These are phyloP conservation scores for Amiota minor DNA, from an alignment of 2,888 invertebrate species.

Conservation along the genomic window DNA sequence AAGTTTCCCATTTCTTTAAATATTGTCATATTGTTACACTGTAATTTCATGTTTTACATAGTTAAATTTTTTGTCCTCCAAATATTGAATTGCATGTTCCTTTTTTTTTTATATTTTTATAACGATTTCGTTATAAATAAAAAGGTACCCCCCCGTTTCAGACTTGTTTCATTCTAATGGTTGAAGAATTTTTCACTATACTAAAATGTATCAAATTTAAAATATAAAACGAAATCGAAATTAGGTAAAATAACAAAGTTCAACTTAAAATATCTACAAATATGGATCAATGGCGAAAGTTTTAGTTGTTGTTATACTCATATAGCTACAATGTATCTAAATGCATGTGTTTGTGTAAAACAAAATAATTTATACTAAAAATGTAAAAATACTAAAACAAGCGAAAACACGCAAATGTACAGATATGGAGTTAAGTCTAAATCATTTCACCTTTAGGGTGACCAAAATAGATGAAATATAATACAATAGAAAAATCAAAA, in stretches of 20 bases:
- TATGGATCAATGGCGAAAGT: conserved; percentile 6
- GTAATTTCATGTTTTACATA: no score
- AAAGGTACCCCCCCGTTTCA: no score
- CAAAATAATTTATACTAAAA: conserved; percentile 1
- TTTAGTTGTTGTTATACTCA: not conserved
- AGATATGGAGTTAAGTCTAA: no score
- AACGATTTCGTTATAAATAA: no score
- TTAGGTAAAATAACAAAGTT: conserved; percentile 4
- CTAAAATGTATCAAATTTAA: not conserved
- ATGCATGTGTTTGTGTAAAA: not conserved
- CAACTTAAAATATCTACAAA: conserved; percentile 14
- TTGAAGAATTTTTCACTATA: not conserved
- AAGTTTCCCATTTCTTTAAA: no score
- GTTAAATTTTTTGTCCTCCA: no score
- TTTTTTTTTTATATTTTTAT: no score
- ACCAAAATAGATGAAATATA: conserved; percentile 10
- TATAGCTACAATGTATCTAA: no score
- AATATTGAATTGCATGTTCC: no score
- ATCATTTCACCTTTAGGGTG: conserved; percentile 20
- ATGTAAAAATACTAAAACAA: not conserved
- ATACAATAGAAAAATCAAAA: conserved; percentile 15
- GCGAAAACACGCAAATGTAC: not conserved
- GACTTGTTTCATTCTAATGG: no score
- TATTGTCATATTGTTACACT: no score
- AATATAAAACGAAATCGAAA: not conserved